A percentile compares a stretch with the other conserved stretches of the same genome.
Evolutionary conservation across 1,140 invertebrate genomes (phyloP).

Genomic region (Gonioctena quinquepunctata): DNA sequence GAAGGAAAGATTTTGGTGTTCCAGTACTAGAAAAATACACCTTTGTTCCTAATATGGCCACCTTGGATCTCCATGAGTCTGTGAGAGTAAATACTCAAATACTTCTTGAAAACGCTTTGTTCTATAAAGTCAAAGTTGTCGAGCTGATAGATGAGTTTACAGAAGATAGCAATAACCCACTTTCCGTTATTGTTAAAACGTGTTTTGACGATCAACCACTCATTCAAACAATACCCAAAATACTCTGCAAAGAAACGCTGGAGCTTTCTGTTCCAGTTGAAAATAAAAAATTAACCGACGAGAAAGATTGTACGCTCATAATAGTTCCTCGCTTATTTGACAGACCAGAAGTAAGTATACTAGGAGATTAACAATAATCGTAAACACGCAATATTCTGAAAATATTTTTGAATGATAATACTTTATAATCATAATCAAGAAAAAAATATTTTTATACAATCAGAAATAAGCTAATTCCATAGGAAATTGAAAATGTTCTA

Average conservation of each 20-base stretch:
- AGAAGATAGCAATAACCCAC: constrained; percentile 56
- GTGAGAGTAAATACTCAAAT: constrained; percentile 69
- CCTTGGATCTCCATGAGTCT: constrained; percentile 44
- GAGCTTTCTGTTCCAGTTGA: constrained; percentile 64
- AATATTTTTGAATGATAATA: too few relatives aligned
- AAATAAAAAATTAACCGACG: constrained; percentile 62
- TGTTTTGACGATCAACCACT: constrained; percentile 63
- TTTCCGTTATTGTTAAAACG: constrained; percentile 61
- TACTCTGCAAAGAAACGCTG: constrained; percentile 57
- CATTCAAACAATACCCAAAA: constrained; percentile 62
- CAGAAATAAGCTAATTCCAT: too few relatives aligned
- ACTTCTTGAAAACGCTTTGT: constrained; percentile 75
- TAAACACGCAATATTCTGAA: too few relatives aligned
- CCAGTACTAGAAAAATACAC: constrained; percentile 75
- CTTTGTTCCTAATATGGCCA: constrained; percentile 72
- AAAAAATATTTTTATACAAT: too few relatives aligned
- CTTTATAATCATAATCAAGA: too few relatives aligned
- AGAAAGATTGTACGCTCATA: constrained; percentile 63
- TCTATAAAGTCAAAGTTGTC: constrained; percentile 72
- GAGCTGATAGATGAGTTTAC: constrained; percentile 66
- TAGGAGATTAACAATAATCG: too few relatives aligned
- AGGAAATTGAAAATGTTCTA: too few relatives aligned
- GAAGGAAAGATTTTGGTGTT: constrained; percentile 64
- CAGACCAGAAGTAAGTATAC: constrained; percentile 25
- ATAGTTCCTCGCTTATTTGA: constrained; percentile 58